phyloP scores from a whole-genome alignment of 2,113 vertebrate genomes.

The Cryptotis parvus region DNA sequence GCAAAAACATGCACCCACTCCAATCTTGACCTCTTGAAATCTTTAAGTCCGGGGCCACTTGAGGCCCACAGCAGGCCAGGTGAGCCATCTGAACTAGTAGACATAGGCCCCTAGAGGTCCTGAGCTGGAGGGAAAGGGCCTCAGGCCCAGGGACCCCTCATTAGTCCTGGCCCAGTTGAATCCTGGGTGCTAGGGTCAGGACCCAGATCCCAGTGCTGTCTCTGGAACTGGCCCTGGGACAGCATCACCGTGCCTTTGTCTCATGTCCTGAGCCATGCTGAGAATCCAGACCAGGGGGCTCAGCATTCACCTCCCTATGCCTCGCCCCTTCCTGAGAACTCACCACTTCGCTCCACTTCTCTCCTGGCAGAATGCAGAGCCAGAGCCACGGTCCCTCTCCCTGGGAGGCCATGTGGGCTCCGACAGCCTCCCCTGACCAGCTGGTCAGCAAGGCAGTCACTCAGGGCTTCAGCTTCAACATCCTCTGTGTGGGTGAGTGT shows the following conservation, averaged over 20 bases:
- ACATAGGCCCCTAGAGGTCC: background rate
- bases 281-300: background rate
- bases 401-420: conserved; percentile 98
- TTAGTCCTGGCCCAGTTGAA: background rate
- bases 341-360: conserved; percentile 35
- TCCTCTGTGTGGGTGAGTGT: conserved; percentile 98
- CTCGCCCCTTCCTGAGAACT: background rate
- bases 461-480: conserved; percentile 99
- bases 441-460: conserved; percentile 99
- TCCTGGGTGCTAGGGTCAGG: background rate
- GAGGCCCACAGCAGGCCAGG: background rate
- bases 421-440: conserved; percentile 97
- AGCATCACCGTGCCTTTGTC: background rate
- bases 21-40: background rate
- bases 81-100: background rate
- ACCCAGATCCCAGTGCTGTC: background rate
- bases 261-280: background rate
- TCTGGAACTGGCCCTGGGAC: background rate
- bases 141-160: background rate
- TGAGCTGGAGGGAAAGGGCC: background rate
- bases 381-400: conserved; percentile 94
- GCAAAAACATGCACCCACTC: background rate
- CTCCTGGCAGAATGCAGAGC: conserved; percentile 92
- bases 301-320: background rate
- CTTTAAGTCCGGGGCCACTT: background rate